These are phyloP conservation scores for Drosophila borborema DNA, from an alignment of 2,888 invertebrate genomes.

Conservation along the genomic window DNA sequence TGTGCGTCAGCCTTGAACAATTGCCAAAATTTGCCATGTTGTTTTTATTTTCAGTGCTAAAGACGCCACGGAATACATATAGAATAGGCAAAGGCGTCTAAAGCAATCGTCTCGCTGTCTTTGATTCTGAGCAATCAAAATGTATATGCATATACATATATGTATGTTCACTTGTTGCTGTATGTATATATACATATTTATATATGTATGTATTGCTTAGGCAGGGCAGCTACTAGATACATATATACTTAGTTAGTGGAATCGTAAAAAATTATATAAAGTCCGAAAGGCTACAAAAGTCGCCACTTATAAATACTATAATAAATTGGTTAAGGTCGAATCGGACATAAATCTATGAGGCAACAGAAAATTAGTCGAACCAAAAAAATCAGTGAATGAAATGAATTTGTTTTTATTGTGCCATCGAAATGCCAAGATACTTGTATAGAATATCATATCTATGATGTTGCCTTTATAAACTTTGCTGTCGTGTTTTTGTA, in stretches of 20 bases:
- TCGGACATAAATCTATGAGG: slow-evolving; percentile 64
- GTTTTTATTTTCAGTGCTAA: slow-evolving; percentile 22
- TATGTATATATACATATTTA: neutral
- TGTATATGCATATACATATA: slow-evolving; percentile 8
- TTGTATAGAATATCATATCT: slow-evolving; percentile 7
- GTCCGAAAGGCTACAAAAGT: slow-evolving; percentile 70
- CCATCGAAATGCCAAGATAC: neutral
- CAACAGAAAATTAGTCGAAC: slow-evolving; percentile 35
- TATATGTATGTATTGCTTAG: neutral
- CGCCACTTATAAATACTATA: slow-evolving; percentile 62
- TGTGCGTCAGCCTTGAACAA: slow-evolving; percentile 71
- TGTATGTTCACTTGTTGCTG: slow-evolving; percentile 2
- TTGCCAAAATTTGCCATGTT: slow-evolving; percentile 63
- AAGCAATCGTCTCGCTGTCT: slow-evolving; percentile 28
- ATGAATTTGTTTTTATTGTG: slow-evolving; percentile 8
- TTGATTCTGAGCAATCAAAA: slow-evolving; percentile 39
- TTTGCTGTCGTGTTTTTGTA: too few species aligned
- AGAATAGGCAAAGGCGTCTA: slow-evolving; percentile 29
- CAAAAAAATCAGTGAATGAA: neutral
- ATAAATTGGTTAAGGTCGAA: slow-evolving; percentile 78
- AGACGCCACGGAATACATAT: slow-evolving; percentile 42
- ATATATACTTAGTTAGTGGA: slow-evolving; percentile 24
- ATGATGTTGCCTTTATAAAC: slow-evolving; percentile 8
- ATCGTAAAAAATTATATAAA: slow-evolving; percentile 64
- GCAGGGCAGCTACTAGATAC: neutral